Evolutionary conservation across 2,888 invertebrate species (phyloP), one percentile per base, ranked within the genome.

Genomic region (Cheilosia impressa): DNA sequence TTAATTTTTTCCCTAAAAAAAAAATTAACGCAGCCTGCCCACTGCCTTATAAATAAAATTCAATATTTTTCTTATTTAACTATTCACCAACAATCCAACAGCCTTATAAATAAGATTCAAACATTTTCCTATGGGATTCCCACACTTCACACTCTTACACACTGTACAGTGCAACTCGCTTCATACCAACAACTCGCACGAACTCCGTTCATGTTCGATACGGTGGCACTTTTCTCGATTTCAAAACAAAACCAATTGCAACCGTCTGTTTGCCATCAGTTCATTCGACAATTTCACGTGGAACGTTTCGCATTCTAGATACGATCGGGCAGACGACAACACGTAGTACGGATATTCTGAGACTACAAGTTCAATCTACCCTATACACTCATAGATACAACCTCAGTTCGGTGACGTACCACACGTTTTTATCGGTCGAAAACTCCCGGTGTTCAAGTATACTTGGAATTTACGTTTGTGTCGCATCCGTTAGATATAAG

Each of bases 171-270:
- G 50, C 9, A 58, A 58, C 55, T 2, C 2, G 9, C 15, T 22
- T 31, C 43, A 55, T 7, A 38, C 69, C 45, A 76, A n/a, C 13
- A 24, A 41, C 17, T 65, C 69, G 4, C 38, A 47, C 5, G 17
- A 80, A 66, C 69, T 15, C 13, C 17, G 6, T 41, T 19, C 58
- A 38, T n/a, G 73, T 62, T 80, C 55, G 76, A 80, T 22, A 17
- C 27, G 7, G 9, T 41, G 10, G n/a, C 19, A 22, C 17, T 58
- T 38, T 45, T 55, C 38, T 55, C 15, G 17, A 24, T 52, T 50
- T 55, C 17, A 76, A 80, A 76, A 80, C 84, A 80, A 79, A 79
- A 80, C 73, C 75, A 69, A 71, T 9, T 71, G 65, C 75, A 80
- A 76, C 72, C 76, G 47, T 57, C 53, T 19, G 65, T 34, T 13